Conservation (phyloP, 2,888 invertebrate genomes). For the Cremastinae sp. region DNA sequence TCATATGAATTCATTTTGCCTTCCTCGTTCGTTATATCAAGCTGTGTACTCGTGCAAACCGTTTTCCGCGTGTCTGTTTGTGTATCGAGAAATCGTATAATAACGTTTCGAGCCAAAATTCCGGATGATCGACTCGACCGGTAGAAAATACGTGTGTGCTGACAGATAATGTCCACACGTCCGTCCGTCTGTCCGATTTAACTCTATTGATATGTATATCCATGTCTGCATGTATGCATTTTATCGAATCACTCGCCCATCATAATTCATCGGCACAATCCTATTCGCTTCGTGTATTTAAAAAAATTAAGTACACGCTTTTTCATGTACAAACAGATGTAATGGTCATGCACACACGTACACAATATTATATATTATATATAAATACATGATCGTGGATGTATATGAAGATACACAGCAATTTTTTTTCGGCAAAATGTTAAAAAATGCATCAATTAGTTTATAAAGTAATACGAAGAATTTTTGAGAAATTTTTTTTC, state of each 20-base stretch:
- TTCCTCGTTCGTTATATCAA: constrained; percentile 33
- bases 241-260: constrained; percentile 7
- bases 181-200: not conserved
- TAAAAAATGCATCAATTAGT: no score
- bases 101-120: constrained; percentile 46
- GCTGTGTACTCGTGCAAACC: constrained; percentile 4
- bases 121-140: constrained; percentile 20
- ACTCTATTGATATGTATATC: not conserved
- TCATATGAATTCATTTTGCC: constrained; percentile 51
- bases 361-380: no score
- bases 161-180: not conserved
- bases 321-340: no score
- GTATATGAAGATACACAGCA: no score
- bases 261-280: constrained; percentile 31
- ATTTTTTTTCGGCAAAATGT: no score
- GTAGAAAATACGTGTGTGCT: constrained; percentile 18
- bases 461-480: no score
- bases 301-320: no score
- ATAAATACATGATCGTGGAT: no score
- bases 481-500: no score
- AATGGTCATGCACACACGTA: no score
- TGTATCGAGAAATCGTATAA: constrained; percentile 39
- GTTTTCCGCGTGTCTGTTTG: not conserved
- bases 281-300: constrained; percentile 19
- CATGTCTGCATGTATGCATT: not conserved